A percentile compares a stretch with the other conserved stretches of the same genome.
phyloP scores from a whole-genome alignment of 2,888 invertebrate genomes.

The Rhynchonema sp. region DNA sequence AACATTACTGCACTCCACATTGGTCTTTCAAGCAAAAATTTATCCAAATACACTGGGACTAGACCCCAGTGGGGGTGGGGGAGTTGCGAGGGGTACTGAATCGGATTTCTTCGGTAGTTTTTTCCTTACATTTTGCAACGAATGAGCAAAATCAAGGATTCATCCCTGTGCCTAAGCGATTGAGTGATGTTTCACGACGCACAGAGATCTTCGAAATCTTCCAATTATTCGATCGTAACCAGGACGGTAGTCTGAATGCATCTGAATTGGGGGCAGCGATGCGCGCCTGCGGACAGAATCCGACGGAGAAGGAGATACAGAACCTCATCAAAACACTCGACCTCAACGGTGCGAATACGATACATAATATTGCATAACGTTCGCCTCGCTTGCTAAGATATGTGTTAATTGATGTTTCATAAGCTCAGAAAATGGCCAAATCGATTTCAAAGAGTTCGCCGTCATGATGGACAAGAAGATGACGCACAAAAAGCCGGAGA shows the following conservation, averaged over 20 bases:
- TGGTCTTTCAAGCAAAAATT: too few relatives aligned
- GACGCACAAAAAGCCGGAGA: too few relatives aligned
- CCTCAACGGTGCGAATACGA: background rate
- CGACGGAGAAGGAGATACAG: background rate
- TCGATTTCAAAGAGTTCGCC: background rate
- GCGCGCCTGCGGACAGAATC: background rate
- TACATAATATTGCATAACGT: background rate
- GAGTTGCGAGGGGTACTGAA: too few relatives aligned
- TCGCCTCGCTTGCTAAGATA: background rate
- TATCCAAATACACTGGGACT: too few relatives aligned
- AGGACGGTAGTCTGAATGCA: background rate
- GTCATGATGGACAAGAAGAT: background rate
- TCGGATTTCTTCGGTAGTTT: too few relatives aligned
- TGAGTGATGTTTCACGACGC: too few relatives aligned
- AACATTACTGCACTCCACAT: too few relatives aligned
- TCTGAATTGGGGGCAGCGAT: background rate
- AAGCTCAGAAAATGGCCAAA: background rate
- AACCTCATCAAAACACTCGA: background rate
- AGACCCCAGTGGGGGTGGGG: too few relatives aligned
- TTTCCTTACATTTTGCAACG: too few relatives aligned
- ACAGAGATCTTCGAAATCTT: too few relatives aligned
- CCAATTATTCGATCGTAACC: background rate
- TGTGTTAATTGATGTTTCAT: background rate
- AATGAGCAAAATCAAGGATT: too few relatives aligned
- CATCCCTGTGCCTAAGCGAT: too few relatives aligned